Percentiles rank a stretch among this genome's conserved stretches.
These are phyloP conservation scores for Polydrusus cervinus DNA, from an alignment of 2,888 invertebrate species.

Conservation along the genomic window DNA sequence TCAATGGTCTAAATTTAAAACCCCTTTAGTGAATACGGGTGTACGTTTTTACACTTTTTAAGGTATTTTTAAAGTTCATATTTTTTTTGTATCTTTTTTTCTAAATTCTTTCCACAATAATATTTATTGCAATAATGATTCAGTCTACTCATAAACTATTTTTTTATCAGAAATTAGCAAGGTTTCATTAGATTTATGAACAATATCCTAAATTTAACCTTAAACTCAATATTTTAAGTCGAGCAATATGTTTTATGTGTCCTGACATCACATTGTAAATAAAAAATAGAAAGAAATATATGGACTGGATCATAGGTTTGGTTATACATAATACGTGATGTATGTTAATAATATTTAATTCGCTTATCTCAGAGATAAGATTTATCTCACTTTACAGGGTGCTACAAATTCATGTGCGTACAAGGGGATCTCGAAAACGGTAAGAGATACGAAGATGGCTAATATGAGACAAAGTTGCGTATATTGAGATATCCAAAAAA, in stretches of 20 bases:
- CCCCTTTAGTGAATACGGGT: too few species aligned
- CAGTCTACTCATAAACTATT: slow-evolving; percentile 9
- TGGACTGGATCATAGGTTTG: too few species aligned
- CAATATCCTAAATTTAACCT: slow-evolving; percentile 17
- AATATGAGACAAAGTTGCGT: too few species aligned
- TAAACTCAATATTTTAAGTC: slow-evolving; percentile 4
- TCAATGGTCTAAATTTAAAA: too few species aligned
- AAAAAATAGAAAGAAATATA: neutral
- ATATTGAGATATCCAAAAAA: too few species aligned
- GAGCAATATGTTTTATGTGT: neutral
- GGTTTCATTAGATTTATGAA: neutral
- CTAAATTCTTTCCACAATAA: too few species aligned
- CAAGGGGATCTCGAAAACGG: too few species aligned
- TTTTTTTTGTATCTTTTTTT: too few species aligned
- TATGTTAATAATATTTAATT: slow-evolving; percentile 15
- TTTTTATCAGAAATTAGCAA: neutral
- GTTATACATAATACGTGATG: neutral
- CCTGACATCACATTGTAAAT: slow-evolving; percentile 11
- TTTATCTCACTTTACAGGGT: slow-evolving; percentile 24
- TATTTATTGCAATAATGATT: neutral
- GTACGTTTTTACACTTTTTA: too few species aligned
- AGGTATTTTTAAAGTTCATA: too few species aligned
- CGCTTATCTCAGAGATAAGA: slow-evolving; percentile 19
- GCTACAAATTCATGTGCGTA: too few species aligned
- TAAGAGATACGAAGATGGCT: too few species aligned